phyloP scores from a whole-genome alignment of 2,113 vertebrate genomes.

The Pycnonotus jocosus region DNA sequence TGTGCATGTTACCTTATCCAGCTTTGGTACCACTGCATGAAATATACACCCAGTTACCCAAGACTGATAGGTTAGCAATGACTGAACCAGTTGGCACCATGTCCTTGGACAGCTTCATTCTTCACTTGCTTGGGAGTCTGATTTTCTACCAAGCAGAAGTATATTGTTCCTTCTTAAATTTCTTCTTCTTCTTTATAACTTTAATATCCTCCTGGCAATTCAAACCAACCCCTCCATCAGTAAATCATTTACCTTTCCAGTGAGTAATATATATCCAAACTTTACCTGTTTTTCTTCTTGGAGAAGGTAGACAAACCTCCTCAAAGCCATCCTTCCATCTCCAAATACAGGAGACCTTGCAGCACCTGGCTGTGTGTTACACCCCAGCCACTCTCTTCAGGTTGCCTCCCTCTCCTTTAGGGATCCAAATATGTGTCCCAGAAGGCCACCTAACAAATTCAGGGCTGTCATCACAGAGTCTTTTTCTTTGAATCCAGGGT shows the following conservation, averaged over 20 bases:
- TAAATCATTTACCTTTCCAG: not conserved
- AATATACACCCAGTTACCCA: not conserved
- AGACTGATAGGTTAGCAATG: not conserved
- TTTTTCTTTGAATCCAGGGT: not conserved
- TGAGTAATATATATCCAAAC: not conserved
- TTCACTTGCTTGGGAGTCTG: not conserved
- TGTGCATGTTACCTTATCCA: not conserved
- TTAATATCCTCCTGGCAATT: not conserved
- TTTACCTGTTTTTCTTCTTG: not conserved
- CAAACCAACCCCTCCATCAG: not conserved
- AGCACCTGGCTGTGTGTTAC: not conserved
- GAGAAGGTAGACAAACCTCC: not conserved
- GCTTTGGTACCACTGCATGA: rapidly evolving
- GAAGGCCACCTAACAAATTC: not conserved
- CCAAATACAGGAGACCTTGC: not conserved
- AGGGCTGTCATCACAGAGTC: not conserved
- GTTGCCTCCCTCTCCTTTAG: not conserved
- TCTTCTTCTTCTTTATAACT: not conserved
- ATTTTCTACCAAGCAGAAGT: not conserved
- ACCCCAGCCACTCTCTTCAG: not conserved
- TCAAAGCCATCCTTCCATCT: not conserved
- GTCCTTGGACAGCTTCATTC: not conserved
- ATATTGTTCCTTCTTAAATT: not conserved
- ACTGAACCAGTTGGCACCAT: not conserved
- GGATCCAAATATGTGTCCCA: not conserved